These are phyloP conservation scores for Drosophila chauvacae DNA, from an alignment of 1,140 invertebrate genomes.

Conservation along the genomic window DNA sequence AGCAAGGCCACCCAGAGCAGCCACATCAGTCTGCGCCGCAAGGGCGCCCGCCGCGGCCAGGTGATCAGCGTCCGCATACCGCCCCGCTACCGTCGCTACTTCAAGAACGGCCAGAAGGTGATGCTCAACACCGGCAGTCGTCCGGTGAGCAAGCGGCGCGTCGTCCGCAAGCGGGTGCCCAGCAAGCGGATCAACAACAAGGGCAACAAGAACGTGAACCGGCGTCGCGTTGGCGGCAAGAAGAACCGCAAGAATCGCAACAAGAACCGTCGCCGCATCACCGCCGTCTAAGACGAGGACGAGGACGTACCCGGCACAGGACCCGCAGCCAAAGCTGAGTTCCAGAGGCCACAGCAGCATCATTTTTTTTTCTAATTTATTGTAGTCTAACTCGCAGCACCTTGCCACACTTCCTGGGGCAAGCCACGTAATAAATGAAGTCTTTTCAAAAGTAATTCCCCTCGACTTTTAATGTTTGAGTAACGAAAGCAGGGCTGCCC, in stretches of 20 bases:
- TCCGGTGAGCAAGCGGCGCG: slow-evolving; percentile 63
- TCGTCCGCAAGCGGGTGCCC: slow-evolving; percentile 56
- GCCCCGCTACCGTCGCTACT: slow-evolving; percentile 74
- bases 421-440: slow-evolving; percentile 34
- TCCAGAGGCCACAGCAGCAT: background rate
- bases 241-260: slow-evolving; percentile 58
- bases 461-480: too few relatives aligned
- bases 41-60: slow-evolving; percentile 68
- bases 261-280: slow-evolving; percentile 60
- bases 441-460: slow-evolving; percentile 22
- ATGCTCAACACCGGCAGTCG: slow-evolving; percentile 72
- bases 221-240: slow-evolving; percentile 49
- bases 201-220: slow-evolving; percentile 41
- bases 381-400: slow-evolving; percentile 54
- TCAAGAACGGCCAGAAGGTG: slow-evolving; percentile 80
- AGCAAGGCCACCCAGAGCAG: slow-evolving; percentile 64
- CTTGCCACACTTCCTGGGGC: slow-evolving; percentile 29
- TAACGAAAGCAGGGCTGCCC: too few relatives aligned
- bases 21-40: slow-evolving; percentile 71
- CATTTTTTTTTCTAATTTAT: slow-evolving; percentile 79
- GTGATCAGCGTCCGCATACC: slow-evolving; percentile 74
- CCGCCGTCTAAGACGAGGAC: slow-evolving; percentile 30
- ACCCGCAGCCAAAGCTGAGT: background rate
- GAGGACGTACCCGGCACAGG: background rate
- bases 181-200: slow-evolving; percentile 33